phyloP scores from a whole-genome alignment of 2,113 vertebrate genomes.

The Vulpes ferrilata region DNA sequence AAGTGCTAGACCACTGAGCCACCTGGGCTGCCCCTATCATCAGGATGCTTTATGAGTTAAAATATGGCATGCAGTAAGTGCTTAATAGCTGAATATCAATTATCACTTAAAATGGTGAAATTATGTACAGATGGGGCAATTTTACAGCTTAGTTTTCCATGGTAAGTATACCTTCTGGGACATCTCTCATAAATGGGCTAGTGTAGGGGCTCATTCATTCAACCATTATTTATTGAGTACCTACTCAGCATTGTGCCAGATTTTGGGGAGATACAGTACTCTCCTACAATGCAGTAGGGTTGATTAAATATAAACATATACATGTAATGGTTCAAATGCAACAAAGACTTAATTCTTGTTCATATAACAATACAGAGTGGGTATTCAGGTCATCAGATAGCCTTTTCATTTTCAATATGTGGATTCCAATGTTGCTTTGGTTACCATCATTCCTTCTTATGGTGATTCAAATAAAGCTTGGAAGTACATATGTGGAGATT shows the following conservation, averaged over 20 bases:
- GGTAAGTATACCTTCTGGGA: not conserved
- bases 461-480: not conserved
- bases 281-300: not conserved
- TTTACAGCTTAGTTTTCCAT: not conserved
- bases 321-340: not conserved
- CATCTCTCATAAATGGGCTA: not conserved
- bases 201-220: not conserved
- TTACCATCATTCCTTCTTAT: not conserved
- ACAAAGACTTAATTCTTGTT: not conserved
- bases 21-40: not conserved
- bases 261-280: not conserved
- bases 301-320: not conserved
- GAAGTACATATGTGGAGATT: not conserved
- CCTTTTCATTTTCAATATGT: not conserved
- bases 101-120: slow-evolving; percentile 37
- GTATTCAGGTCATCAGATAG: not conserved
- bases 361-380: not conserved
- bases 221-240: not conserved
- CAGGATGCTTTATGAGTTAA: not conserved
- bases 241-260: not conserved
- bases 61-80: not conserved
- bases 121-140: not conserved
- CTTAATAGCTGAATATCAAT: not conserved
- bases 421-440: not conserved
- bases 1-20: no score